A percentile compares a stretch with the other conserved stretches of the same genome.
Conservation (phyloP, 2,797 vertebrate species). For the Scolopax bukidnonensis region DNA sequence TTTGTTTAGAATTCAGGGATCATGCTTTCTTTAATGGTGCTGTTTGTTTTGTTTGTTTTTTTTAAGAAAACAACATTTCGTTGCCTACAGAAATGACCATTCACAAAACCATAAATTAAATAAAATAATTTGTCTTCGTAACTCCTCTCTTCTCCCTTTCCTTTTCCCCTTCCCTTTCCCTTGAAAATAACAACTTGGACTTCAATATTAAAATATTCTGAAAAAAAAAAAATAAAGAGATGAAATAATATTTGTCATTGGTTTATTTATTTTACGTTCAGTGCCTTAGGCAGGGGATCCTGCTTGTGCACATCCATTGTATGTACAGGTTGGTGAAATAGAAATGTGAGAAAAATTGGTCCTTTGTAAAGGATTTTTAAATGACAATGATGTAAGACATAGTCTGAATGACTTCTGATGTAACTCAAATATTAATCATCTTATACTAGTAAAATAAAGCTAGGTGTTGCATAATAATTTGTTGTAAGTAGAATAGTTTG, state of each 20-base stretch:
- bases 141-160: slow-evolving; percentile 73
- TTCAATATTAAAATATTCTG: slow-evolving; percentile 82
- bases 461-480: slow-evolving; percentile 13
- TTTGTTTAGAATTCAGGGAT: slow-evolving; percentile 88
- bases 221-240: slow-evolving; percentile 79
- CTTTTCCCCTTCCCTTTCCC: slow-evolving; percentile 68
- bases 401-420: slow-evolving; percentile 7
- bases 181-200: slow-evolving; percentile 76
- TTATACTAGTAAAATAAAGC: slow-evolving; percentile 44
- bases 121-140: slow-evolving; percentile 75
- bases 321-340: background rate
- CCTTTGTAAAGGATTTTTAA: background rate
- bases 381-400: background rate
- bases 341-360: background rate
- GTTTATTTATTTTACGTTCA: slow-evolving; percentile 64
- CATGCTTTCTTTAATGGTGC: slow-evolving; percentile 87
- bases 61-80: slow-evolving; percentile 72
- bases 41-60: slow-evolving; percentile 71
- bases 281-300: slow-evolving; percentile 23
- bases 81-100: slow-evolving; percentile 81
- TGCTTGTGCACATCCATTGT: background rate
- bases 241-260: slow-evolving; percentile 70
- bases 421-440: background rate
- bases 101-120: slow-evolving; percentile 80
- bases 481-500: slow-evolving; percentile 37